Conservation (phyloP, 2,888 invertebrate species). For the Mellilla xanthometata region DNA sequence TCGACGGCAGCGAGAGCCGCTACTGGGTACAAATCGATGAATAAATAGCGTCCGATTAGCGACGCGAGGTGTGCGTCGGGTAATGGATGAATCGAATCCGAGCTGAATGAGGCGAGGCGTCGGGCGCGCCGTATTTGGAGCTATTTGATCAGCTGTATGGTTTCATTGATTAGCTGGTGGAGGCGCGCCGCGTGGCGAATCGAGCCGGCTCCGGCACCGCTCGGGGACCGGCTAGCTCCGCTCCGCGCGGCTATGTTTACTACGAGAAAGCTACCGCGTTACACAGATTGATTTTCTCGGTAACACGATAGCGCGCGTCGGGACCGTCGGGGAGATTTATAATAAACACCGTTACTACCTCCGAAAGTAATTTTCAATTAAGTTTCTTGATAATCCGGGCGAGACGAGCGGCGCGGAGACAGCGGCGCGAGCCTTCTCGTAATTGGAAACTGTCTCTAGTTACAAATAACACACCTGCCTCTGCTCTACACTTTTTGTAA, state of each 20-base stretch:
- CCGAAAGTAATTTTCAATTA: conserved; percentile 78
- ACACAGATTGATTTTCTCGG: conserved; percentile 54
- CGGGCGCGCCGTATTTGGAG: conserved; percentile 53
- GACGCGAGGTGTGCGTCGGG: conserved; percentile 58
- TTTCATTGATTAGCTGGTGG: conserved; percentile 56
- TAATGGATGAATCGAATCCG: conserved; percentile 65
- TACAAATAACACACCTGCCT: conserved; percentile 52
- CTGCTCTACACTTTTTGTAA: conserved; percentile 36
- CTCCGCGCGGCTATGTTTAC: conserved; percentile 2
- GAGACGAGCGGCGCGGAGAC: conserved; percentile 56
- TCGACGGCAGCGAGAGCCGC: conserved; percentile 64
- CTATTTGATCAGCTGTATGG: conserved; percentile 52
- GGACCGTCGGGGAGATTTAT: conserved; percentile 66
- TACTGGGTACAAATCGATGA: conserved; percentile 75
- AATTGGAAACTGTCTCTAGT: conserved; percentile 71
- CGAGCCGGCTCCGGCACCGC: conserved; percentile 38
- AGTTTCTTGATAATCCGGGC: conserved; percentile 76
- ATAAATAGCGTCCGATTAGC: conserved; percentile 74
- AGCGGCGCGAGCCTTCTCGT: conserved; percentile 47
- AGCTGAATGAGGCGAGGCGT: conserved; percentile 60
- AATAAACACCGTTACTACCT: conserved; percentile 58
- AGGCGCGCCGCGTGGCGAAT: conserved; percentile 31
- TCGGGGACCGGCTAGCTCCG: conserved; percentile 5
- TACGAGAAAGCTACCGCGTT: conserved; percentile 57
- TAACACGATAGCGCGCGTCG: conserved; percentile 43